A percentile compares a stretch with the other conserved stretches of the same genome.
Conservation (phyloP, 2,113 vertebrate species). For the Suncus etruscus region DNA sequence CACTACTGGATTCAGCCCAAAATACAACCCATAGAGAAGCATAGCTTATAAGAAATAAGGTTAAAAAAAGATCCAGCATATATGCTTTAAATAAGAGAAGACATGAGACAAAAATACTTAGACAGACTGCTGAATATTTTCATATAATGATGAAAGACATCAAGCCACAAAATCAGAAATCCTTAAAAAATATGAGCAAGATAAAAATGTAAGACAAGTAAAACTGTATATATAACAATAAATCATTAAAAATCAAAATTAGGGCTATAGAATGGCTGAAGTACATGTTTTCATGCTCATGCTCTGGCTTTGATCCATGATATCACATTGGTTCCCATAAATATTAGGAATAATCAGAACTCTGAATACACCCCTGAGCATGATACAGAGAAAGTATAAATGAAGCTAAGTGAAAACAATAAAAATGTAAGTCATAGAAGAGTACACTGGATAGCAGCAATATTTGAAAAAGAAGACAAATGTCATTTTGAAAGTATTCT, state of each 20-base stretch:
- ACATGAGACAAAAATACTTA: conserved; percentile 20
- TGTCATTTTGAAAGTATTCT: background rate
- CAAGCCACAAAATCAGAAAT: conserved; percentile 23
- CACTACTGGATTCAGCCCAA: no score
- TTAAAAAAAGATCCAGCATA: background rate
- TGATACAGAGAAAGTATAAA: background rate
- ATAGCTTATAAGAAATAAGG: background rate
- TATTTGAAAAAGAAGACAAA: conserved; percentile 12
- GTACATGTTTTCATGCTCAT: no score
- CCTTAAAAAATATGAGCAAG: conserved; percentile 15
- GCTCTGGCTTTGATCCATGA: no score
- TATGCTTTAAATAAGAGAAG: background rate
- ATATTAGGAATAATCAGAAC: no score
- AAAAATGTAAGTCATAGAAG: background rate
- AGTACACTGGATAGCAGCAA: conserved; percentile 14
- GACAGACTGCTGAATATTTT: background rate
- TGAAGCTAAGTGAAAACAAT: background rate
- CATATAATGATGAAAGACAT: conserved; percentile 16
- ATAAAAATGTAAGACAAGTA: conserved; percentile 14
- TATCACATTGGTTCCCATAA: no score
- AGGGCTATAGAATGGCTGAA: background rate
- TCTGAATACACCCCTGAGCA: no score
- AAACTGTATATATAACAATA: conserved; percentile 10
- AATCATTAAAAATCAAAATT: background rate
- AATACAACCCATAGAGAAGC: background rate